These are phyloP conservation scores for Sycobia sp. DNA, from an alignment of 1,140 invertebrate species.

Conservation along the genomic window DNA sequence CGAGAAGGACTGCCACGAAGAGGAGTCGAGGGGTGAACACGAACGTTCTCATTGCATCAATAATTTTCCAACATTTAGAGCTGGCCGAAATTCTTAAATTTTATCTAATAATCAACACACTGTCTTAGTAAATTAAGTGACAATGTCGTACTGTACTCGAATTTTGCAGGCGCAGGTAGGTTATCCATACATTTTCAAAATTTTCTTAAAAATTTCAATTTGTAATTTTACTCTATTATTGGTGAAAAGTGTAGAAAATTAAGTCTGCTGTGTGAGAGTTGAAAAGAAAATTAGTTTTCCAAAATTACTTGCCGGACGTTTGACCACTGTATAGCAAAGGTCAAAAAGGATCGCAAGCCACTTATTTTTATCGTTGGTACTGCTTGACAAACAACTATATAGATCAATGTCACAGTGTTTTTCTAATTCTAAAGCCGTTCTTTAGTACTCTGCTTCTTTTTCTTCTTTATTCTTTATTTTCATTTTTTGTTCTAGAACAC, in stretches of 20 bases:
- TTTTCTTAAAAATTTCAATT: too few relatives aligned
- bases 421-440: background rate
- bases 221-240: too few relatives aligned
- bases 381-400: background rate
- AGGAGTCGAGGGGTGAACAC: conserved; percentile 16
- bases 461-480: too few relatives aligned
- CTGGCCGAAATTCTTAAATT: background rate
- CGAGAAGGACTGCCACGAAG: conserved; percentile 61
- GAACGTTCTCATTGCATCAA: too few relatives aligned
- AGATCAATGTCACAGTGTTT: background rate
- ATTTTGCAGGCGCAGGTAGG: conserved; percentile 77
- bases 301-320: too few relatives aligned
- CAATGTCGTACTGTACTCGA: conserved; percentile 75
- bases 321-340: too few relatives aligned
- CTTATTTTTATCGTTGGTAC: conserved; percentile 21
- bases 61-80: too few relatives aligned
- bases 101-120: too few relatives aligned
- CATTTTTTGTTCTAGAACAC: background rate
- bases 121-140: conserved; percentile 1
- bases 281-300: too few relatives aligned
- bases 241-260: too few relatives aligned
- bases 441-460: too few relatives aligned
- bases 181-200: background rate
- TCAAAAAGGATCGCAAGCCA: conserved; percentile 20
- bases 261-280: too few relatives aligned